A percentile compares a stretch with the other conserved stretches of the same genome.
These are phyloP conservation scores for Glyptemys insculpta DNA, from an alignment of 2,797 vertebrate species.

Conservation along the genomic window DNA sequence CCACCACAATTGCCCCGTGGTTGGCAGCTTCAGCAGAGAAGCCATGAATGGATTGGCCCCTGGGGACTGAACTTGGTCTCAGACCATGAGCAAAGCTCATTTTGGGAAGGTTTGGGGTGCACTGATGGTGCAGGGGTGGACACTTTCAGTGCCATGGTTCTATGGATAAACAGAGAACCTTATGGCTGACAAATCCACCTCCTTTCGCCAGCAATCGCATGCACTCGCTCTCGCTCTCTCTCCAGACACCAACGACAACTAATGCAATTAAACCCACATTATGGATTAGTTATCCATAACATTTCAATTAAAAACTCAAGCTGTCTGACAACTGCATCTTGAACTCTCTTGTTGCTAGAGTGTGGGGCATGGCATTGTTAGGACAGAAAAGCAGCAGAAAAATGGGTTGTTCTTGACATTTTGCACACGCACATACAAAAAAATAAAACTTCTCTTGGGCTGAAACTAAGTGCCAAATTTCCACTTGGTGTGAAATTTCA, in stretches of 20 bases:
- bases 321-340: neutral
- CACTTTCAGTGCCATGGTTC: neutral
- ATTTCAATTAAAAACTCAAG: constrained; percentile 40
- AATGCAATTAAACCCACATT: neutral
- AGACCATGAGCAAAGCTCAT: accelerated
- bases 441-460: constrained; percentile 48
- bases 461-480: neutral
- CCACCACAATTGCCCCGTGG: accelerated
- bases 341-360: constrained; percentile 35
- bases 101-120: neutral
- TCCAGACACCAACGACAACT: neutral
- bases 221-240: constrained; percentile 23
- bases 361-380: constrained; percentile 4
- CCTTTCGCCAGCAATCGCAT: neutral
- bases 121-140: neutral
- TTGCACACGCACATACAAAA: neutral
- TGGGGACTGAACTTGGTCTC: neutral
- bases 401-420: constrained; percentile 32
- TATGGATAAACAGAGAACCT: neutral
- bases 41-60: neutral
- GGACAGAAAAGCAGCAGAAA: constrained; percentile 23
- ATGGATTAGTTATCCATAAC: neutral
- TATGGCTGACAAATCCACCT: neutral
- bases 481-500: constrained; percentile 27
- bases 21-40: accelerated